A percentile compares a stretch with the other conserved stretches of the same genome.
phyloP scores from a whole-genome alignment of 2,113 vertebrate genomes.

The Heptranchias perlo region DNA sequence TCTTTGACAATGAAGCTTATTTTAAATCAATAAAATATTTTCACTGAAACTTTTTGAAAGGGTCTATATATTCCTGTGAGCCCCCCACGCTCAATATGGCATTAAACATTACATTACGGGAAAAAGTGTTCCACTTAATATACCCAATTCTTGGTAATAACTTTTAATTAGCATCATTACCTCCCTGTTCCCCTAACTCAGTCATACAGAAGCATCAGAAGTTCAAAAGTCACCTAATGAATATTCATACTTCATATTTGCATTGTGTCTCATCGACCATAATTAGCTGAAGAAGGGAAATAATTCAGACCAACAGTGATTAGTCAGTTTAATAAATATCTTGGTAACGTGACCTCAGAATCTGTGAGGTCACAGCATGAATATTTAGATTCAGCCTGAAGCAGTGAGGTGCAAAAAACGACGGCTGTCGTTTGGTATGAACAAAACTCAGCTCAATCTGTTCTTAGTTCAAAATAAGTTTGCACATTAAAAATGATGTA shows the following conservation, averaged over 20 bases:
- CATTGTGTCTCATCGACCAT: neutral
- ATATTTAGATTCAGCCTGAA: slow-evolving; percentile 1
- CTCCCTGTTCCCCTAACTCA: neutral
- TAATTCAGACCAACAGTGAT: neutral
- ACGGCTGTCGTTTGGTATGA: neutral
- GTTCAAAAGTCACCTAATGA: neutral
- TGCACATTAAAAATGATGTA: neutral
- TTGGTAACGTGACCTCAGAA: neutral
- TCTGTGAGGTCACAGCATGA: neutral
- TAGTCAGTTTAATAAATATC: neutral
- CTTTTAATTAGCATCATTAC: slow-evolving; percentile 1
- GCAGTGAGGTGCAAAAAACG: neutral
- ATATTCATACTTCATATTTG: slow-evolving; percentile 18
- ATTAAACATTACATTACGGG: neutral
- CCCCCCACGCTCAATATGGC: neutral
- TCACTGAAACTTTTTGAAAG: neutral
- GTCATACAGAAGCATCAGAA: neutral
- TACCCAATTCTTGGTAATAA: neutral
- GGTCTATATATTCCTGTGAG: neutral
- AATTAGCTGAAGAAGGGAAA: slow-evolving; percentile 5
- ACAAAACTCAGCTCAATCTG: neutral
- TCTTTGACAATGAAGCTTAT: neutral
- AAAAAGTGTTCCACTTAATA: neutral
- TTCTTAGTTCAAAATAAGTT: neutral
- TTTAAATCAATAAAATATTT: neutral